Conservation (phyloP, 2,113 vertebrate species). For the Uropsilus gracilis region DNA sequence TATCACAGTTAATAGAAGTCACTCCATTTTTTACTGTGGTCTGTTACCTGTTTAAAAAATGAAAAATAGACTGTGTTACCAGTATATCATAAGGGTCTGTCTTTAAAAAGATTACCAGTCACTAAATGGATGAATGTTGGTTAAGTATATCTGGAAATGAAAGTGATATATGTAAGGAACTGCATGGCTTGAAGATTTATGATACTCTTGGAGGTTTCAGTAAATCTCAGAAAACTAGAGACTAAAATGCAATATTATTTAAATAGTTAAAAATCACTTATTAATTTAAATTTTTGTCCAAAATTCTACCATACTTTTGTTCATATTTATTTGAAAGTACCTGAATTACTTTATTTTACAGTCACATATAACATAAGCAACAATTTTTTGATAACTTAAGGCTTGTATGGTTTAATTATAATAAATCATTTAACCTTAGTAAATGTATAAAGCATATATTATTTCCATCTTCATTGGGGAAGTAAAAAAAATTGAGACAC, state of each 20-base stretch:
- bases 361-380: background rate
- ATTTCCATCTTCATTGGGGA: background rate
- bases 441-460: background rate
- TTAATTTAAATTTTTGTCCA: background rate
- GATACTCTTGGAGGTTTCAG: background rate
- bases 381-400: background rate
- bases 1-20: background rate
- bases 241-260: background rate
- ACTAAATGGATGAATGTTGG: background rate
- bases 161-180: background rate
- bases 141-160: background rate
- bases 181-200: background rate
- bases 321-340: background rate
- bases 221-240: background rate
- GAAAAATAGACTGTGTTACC: background rate
- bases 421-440: background rate
- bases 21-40: background rate
- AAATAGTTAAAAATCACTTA: background rate
- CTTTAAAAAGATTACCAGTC: background rate
- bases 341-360: background rate
- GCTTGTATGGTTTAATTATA: background rate
- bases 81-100: background rate
- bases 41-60: background rate
- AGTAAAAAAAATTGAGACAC: background rate
- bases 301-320: background rate